These are phyloP conservation scores for Idaea aversata DNA, from an alignment of 2,888 invertebrate species.

Conservation along the genomic window DNA sequence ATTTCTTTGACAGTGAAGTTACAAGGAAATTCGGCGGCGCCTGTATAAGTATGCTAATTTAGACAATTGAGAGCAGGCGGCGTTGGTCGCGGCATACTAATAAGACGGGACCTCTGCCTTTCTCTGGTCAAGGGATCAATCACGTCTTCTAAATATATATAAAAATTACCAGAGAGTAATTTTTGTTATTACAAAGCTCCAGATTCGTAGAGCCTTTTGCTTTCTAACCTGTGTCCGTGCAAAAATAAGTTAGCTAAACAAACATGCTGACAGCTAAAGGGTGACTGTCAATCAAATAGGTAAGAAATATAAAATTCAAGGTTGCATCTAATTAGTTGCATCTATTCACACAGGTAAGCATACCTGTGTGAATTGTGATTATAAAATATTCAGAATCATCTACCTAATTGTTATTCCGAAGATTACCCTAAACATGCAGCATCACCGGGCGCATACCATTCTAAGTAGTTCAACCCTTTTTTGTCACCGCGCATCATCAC, in stretches of 20 bases:
- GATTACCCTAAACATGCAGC: constrained; percentile 36
- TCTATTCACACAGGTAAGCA: too few species aligned
- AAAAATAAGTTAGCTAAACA: not conserved
- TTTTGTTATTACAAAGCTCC: not conserved
- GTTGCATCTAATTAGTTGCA: too few species aligned
- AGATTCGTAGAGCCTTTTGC: not conserved
- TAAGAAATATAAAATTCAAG: too few species aligned
- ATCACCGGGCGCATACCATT: constrained; percentile 56
- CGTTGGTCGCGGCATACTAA: constrained; percentile 47
- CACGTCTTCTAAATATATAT: not conserved
- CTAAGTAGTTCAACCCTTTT: constrained; percentile 61
- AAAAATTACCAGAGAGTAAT: not conserved
- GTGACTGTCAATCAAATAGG: too few species aligned
- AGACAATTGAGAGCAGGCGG: constrained; percentile 57
- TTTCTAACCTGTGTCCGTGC: not conserved
- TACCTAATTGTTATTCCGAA: constrained; percentile 21
- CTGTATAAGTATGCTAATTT: constrained; percentile 70
- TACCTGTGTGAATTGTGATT: not conserved
- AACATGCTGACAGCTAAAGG: too few species aligned
- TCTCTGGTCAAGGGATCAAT: not conserved
- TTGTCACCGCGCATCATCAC: constrained; percentile 54
- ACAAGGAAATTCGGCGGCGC: constrained; percentile 66
- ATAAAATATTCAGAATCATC: not conserved
- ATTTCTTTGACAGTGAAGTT: constrained; percentile 53
- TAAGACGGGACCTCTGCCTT: constrained; percentile 30